Evolutionary conservation across 53 echinoderm and acorn worm species (phyloP), one percentile per base, ranked within the genome.

Genomic region (Actinopyga echinites): DNA sequence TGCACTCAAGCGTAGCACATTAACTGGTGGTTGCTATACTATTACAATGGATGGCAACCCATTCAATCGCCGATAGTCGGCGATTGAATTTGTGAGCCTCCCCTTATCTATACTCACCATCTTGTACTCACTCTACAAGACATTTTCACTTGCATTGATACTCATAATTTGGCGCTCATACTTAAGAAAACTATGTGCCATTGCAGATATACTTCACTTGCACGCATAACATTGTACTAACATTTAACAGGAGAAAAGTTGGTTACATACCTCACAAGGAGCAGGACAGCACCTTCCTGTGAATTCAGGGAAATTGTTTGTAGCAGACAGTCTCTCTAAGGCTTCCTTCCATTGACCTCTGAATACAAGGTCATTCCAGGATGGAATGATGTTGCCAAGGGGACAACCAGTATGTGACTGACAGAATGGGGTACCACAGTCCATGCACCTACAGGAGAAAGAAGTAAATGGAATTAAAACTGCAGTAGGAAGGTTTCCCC

Each of bases 261-360:
- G 6, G 44, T 44, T 11, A 5, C 83, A 49, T 82, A 99, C 99
- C 92, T 99, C 99, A 85, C 99, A 99, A 11, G 99, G 99, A 44
- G 99, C 99, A 44, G 99, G 99, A 79, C 99, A 99, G 66, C 89
- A 90, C 52, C 99, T 88, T 12, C 99, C 99, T 22, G 99, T 99
- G 91, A 99, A 99, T 65, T 99, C 99, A 33, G 99, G 97, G 87
- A 99, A 99, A 73, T 99, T 99, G 60, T 99, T 99, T 84, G 99
- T 99, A 10, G 86, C 95, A 31, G 92, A 86, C 37, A 99, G 87
- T 64, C 91, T 90, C 84, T 99, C 91, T 56, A 99, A 91, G 83
- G 99, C 99, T 19, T 99, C 99, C 91, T 89, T 82, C 99, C 99
- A 99, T 56, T 89, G 90, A 79, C 86, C 95, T 73, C 80, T 90